These are phyloP conservation scores for Geotrupes spiniger DNA, from an alignment of 2,888 invertebrate species.

Conservation along the genomic window DNA sequence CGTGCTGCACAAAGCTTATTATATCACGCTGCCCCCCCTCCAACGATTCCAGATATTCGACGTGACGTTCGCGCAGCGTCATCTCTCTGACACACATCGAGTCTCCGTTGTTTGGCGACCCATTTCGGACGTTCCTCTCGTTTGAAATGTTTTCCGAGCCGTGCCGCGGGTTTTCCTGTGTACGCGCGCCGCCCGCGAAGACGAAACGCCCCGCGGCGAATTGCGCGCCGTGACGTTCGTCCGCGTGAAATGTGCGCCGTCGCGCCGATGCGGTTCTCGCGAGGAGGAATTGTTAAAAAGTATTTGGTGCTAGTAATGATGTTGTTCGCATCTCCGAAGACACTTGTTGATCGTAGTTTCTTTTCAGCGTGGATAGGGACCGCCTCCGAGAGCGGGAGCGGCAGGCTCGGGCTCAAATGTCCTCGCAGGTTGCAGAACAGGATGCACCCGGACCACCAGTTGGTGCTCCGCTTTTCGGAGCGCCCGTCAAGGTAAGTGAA, in stretches of 20 bases:
- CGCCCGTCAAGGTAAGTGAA: constrained; percentile 62
- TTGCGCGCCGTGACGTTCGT: too few relatives aligned
- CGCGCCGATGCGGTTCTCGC: too few relatives aligned
- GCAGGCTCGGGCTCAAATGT: constrained; percentile 73
- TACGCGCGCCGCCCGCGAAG: too few relatives aligned
- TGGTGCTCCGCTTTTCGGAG: constrained; percentile 63
- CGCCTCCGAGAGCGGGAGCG: constrained; percentile 75
- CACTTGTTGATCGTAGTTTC: constrained; percentile 17
- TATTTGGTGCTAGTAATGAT: too few relatives aligned
- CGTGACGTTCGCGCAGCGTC: constrained; percentile 20
- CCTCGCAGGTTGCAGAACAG: constrained; percentile 60
- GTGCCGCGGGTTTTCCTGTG: too few relatives aligned
- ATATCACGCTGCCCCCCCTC: not conserved
- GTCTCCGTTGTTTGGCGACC: too few relatives aligned
- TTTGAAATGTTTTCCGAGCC: too few relatives aligned
- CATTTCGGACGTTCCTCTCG: too few relatives aligned
- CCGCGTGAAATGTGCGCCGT: too few relatives aligned
- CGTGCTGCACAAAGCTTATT: not conserved
- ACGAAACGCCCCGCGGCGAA: too few relatives aligned
- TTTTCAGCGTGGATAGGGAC: constrained; percentile 61
- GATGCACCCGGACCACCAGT: constrained; percentile 50
- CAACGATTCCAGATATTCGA: not conserved
- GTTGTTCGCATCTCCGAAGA: too few relatives aligned
- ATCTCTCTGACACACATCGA: constrained; percentile 21
- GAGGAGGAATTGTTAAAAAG: too few relatives aligned